Evolutionary conservation across 2,888 invertebrate genomes (phyloP).

Genomic region (Mayetiola destructor): DNA sequence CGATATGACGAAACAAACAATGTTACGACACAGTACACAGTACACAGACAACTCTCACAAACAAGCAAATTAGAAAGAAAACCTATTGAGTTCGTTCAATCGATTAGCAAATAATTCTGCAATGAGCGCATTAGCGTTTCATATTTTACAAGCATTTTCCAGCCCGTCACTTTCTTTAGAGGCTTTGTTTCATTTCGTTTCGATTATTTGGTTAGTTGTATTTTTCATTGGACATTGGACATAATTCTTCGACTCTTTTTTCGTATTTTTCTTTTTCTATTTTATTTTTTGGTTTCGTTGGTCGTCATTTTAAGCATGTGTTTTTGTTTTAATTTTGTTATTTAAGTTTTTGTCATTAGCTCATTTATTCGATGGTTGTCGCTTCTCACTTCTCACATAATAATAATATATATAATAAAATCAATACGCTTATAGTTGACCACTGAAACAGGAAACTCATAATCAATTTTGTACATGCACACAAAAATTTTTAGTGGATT

Average conservation of each 20-base stretch:
- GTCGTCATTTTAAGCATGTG: too few species aligned
- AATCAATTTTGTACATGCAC: conserved; percentile 5
- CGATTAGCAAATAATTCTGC: conserved; percentile 6
- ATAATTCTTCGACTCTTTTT: too few species aligned
- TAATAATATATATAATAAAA: background rate
- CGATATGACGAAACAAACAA: too few species aligned
- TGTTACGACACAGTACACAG: too few species aligned
- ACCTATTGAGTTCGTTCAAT: conserved; percentile 6
- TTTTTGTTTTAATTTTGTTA: conserved; percentile 1
- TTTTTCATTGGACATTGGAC: too few species aligned
- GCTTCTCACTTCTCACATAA: background rate
- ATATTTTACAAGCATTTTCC: too few species aligned
- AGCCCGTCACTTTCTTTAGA: too few species aligned
- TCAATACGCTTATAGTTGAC: background rate
- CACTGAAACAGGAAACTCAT: conserved; percentile 3
- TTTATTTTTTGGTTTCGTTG: too few species aligned
- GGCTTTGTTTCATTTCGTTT: too few species aligned
- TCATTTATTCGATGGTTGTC: background rate
- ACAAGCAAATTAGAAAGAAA: background rate
- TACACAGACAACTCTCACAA: too few species aligned
- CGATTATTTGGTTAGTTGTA: too few species aligned
- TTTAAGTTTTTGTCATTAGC: background rate
- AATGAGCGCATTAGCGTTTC: conserved; percentile 1
- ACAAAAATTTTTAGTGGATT: background rate
- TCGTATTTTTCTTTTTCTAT: too few species aligned